Evolutionary conservation across 2,888 invertebrate genomes (phyloP), one percentile per base, ranked within the genome.

Genomic region (Ligdia adustata): DNA sequence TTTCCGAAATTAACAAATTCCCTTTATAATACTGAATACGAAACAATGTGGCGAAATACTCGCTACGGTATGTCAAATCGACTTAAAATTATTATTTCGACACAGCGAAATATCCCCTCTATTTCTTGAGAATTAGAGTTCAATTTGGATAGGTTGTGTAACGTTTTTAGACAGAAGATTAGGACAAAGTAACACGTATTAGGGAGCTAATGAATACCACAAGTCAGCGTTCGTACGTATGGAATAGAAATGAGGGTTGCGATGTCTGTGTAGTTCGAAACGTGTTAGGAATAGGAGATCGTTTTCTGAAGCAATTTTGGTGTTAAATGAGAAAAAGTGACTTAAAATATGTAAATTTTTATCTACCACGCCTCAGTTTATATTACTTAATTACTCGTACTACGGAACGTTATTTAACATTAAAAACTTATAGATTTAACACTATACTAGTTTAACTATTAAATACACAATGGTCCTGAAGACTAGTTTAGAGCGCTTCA

Each of bases 181-280:
- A 84, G 83, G 66, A 77, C 74, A 75, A 80, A 82, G 82, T 82
- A 84, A 82, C 83, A 82, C 75, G 82, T 82, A 85, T 85, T 85
- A 84, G 79, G 71, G 71, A 75, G 75, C 81, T 82, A 83, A 83
- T 85, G 84, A 84, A 85, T 79, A 79, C 82, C 82, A 69, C 83
- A 82, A 86, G 82, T 83, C 80, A 75, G 73, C 60, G 67, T 64
- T 61, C 62, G 70, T 71, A 73, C 54, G 69, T 62, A 63, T 67
- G 62, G 69, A 73, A 76, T 67, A 69, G 62, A 58, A 64, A 66
- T 64, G 61, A 47, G 62, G 58, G 58, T 58, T 43, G 38, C 33
- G 42, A 28, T 43, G 43, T 38, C 18, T 49, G 4, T 15, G 32
- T 42, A 48, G 48, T 38, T 47, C 16, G 3, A 14, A 4, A 22